Percentiles rank a stretch among this genome's conserved stretches.
phyloP scores from a whole-genome alignment of 2,797 vertebrate species.

The Microctenopoma lineatum region DNA sequence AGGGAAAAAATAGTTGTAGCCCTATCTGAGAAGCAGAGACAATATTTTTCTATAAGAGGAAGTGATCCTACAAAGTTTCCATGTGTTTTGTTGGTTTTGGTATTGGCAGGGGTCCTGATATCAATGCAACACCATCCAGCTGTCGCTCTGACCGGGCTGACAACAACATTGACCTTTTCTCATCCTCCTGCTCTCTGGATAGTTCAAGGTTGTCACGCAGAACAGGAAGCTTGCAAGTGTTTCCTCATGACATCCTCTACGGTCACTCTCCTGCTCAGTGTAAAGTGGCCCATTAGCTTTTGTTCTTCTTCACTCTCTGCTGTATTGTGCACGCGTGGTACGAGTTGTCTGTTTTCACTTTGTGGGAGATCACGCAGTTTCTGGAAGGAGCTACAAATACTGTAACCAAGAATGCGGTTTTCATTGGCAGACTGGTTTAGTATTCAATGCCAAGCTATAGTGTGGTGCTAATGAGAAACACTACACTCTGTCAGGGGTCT shows the following conservation, averaged over 20 bases:
- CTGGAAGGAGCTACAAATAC: conserved; percentile 27
- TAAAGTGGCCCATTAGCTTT: conserved; percentile 5
- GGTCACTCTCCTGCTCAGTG: conserved; percentile 26
- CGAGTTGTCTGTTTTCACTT: background rate
- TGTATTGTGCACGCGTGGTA: background rate
- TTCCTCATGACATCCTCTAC: conserved; percentile 62
- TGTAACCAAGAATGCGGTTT: conserved; percentile 23
- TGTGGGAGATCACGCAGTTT: conserved; percentile 12
- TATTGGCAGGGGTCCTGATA: conserved; percentile 42
- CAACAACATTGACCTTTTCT: background rate
- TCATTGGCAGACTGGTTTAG: conserved; percentile 21
- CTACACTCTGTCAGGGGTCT: conserved; percentile 16
- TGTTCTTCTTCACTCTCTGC: background rate
- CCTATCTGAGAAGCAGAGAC: background rate
- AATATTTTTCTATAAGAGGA: conserved; percentile 15
- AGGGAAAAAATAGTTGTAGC: background rate
- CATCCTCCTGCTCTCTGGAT: conserved; percentile 17
- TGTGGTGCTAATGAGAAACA: conserved; percentile 37
- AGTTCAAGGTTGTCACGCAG: conserved; percentile 67
- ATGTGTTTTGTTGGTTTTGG: conserved; percentile 27
- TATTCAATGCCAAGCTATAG: conserved; percentile 17
- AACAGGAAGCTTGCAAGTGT: conserved; percentile 62
- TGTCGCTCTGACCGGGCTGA: background rate
- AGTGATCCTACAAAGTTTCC: conserved; percentile 34
- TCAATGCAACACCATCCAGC: conserved; percentile 30